Evolutionary conservation across 2,888 invertebrate genomes (phyloP), one percentile per base, ranked within the genome.

Genomic region (Dryadula phaetusa): DNA sequence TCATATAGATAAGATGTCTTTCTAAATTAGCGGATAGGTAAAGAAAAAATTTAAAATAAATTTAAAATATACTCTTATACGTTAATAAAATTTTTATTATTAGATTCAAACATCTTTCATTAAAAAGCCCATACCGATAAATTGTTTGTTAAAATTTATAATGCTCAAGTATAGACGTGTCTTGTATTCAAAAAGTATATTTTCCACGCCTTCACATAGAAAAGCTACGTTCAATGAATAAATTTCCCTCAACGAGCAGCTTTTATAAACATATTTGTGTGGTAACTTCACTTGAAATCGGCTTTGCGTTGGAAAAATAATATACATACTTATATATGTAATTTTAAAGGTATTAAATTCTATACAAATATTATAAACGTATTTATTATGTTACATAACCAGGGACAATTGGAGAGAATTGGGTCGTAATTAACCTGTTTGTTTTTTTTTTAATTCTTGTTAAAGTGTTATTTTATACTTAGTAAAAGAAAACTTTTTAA

Each of bases 201-300:
- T 56, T 56, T 56, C 37, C 34, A 56, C 34, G 25, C 25, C 22
- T 2, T 25, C 49, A 20, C 49, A n/a, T 25, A 40, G 37, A 22
- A 40, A 40, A n/a, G n/a, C 37, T 4, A 56, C n/a, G n/a, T 56
- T 56, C 56, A 56, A 56, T 56, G 56, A 40, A 56, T 56, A 56
- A 37, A 40, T 40, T 37, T 56, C 8, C 22, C 22, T 40, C 20
- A 14, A 56, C 40, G 8, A 40, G 32, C 16, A 22, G 37, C 18
- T 52, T 28, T 52, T 54, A 14, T 25, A 40, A 56, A 56, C 22
- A 54, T 37, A 54, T 56, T 56, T 56, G 40, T 22, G 56, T 56
- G 56, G 56, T 37, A 40, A 37, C 37, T n/a, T 56, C 40, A n/a
- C 40, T 56, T 22, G 8, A 22, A 40, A 56, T 37, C 20, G n/a